These are phyloP conservation scores for Agrypnus murinus DNA, from an alignment of 2,888 invertebrate genomes.

Conservation along the genomic window DNA sequence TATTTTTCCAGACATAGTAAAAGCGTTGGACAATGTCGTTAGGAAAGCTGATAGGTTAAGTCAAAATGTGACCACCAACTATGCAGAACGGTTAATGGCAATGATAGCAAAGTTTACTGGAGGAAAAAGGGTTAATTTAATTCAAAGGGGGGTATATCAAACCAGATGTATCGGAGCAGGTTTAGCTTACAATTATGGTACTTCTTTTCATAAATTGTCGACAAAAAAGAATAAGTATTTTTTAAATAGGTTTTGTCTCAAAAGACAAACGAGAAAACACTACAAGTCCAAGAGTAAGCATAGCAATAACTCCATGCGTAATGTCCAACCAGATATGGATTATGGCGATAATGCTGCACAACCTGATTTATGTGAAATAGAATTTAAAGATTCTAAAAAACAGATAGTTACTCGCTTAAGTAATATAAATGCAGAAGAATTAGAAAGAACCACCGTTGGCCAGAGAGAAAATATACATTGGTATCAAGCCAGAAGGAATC, in stretches of 20 bases:
- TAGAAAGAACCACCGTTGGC: neutral
- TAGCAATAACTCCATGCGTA: neutral
- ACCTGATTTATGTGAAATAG: too few relatives aligned
- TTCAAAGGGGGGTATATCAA: conserved; percentile 7
- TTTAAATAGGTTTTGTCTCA: neutral
- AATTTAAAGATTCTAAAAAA: neutral
- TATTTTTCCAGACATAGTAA: neutral
- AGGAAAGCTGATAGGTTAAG: neutral
- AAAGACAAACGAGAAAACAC: neutral
- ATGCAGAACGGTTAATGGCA: conserved; percentile 1
- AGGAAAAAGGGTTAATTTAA: conserved; percentile 1
- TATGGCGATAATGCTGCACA: neutral
- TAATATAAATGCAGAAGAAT: neutral
- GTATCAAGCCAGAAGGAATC: neutral
- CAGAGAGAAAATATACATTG: neutral
- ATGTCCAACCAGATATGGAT: conserved; percentile 7
- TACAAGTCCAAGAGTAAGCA: neutral
- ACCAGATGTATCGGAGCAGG: neutral
- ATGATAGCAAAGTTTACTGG: conserved; percentile 13
- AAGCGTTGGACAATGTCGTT: neutral
- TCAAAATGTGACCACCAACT: conserved; percentile 17
- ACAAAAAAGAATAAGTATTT: neutral
- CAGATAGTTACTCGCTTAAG: too few relatives aligned
- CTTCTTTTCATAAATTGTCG: neutral
- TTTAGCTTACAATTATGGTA: neutral